Percentiles rank a stretch among this genome's conserved stretches.
phyloP scores from a whole-genome alignment of 2,113 vertebrate species.

The Cinclus cinclus region DNA sequence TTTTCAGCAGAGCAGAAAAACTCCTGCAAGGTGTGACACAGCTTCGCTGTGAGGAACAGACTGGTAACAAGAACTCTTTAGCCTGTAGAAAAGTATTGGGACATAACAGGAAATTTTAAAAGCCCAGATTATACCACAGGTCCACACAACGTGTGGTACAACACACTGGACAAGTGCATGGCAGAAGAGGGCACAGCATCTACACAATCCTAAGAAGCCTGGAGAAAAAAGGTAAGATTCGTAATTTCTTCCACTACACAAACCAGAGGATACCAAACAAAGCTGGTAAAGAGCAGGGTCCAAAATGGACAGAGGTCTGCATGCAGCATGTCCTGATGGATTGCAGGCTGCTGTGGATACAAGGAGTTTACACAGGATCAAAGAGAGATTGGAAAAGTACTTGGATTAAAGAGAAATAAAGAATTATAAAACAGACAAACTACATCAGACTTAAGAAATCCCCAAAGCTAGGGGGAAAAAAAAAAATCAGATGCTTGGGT shows the following conservation, averaged over 20 bases:
- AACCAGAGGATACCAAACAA: not conserved
- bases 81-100: not conserved
- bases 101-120: not conserved
- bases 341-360: not conserved
- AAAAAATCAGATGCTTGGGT: not conserved
- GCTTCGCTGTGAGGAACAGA: not conserved
- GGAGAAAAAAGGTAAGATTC: not conserved
- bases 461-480: not conserved
- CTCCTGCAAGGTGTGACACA: not conserved
- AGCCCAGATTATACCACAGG: not conserved
- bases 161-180: not conserved
- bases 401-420: not conserved
- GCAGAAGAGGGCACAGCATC: not conserved
- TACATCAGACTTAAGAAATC: not conserved
- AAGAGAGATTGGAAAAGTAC: not conserved
- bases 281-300: not conserved
- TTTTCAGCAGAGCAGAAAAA: not conserved
- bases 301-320: not conserved
- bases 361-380: not conserved
- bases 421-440: not conserved
- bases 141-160: rapidly evolving
- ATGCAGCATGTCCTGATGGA: not conserved
- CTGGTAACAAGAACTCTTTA: not conserved
- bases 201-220: not conserved
- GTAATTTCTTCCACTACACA: not conserved